phyloP scores from a whole-genome alignment of 2,888 invertebrate species.

The Ellobium chinense region DNA sequence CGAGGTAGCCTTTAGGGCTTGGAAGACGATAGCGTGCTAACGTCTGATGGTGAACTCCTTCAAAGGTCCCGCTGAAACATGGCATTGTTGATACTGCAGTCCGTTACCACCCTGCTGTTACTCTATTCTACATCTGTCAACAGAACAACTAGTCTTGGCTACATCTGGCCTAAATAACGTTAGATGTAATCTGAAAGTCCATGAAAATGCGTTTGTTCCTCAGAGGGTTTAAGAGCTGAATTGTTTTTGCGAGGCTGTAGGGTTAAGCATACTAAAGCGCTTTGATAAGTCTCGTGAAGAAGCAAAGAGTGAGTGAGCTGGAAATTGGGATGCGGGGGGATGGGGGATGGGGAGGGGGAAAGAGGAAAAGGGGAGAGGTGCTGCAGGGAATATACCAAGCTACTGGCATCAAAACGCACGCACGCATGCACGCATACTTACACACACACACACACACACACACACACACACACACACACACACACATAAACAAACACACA shows the following conservation, averaged over 20 bases:
- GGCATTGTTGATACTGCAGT: background rate
- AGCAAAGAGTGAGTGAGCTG: background rate
- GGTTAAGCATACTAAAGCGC: too few species aligned
- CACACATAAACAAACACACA: too few species aligned
- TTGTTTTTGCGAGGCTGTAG: too few species aligned
- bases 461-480: constrained; percentile 27
- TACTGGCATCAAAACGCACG: constrained; percentile 10
- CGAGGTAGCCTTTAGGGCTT: background rate
- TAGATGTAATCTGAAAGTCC: too few species aligned
- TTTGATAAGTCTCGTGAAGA: background rate
- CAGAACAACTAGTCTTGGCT: too few species aligned
- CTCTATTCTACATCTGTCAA: background rate
- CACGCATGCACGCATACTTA: constrained; percentile 12
- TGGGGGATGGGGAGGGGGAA: background rate
- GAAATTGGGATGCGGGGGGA: background rate
- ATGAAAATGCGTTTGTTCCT: too few species aligned
- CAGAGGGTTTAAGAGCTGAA: too few species aligned
- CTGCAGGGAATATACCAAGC: too few species aligned
- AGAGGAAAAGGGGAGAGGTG: background rate
- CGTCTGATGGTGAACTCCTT: background rate
- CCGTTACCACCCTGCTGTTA: background rate
- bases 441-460: constrained; percentile 27
- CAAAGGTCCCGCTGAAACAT: background rate
- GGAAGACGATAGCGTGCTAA: background rate
- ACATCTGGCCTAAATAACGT: too few species aligned